Percentiles rank a stretch among this genome's conserved stretches.
These are phyloP conservation scores for Petrocephalus sullivani DNA, from an alignment of 2,797 vertebrate species.

Conservation along the genomic window DNA sequence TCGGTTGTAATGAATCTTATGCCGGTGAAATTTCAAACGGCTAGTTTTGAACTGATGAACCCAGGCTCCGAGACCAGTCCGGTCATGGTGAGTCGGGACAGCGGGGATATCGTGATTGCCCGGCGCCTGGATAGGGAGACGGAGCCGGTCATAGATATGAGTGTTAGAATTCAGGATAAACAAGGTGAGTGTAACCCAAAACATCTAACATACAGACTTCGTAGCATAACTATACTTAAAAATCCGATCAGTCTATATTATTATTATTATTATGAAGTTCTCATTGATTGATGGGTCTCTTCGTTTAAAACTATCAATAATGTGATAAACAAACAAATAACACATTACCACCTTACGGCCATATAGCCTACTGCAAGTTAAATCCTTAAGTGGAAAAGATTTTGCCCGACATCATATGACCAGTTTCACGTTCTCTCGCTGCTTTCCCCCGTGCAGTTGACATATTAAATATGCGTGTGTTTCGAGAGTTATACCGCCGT, in stretches of 20 bases:
- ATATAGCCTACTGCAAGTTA: neutral
- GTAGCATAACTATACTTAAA: neutral
- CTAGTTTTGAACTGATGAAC: conserved; percentile 67
- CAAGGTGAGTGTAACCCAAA: conserved; percentile 54
- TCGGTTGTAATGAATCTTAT: conserved; percentile 67
- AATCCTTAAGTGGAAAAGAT: neutral
- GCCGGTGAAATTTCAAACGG: conserved; percentile 60
- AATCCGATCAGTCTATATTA: neutral
- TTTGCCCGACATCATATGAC: neutral
- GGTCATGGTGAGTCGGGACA: conserved; percentile 67
- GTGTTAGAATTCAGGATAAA: conserved; percentile 67
- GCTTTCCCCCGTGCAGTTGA: neutral
- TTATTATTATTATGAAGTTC: no score
- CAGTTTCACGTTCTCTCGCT: neutral
- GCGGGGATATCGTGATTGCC: conserved; percentile 68
- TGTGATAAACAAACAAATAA: neutral
- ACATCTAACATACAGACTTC: neutral
- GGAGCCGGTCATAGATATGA: conserved; percentile 64
- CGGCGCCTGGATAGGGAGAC: conserved; percentile 71
- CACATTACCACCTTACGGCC: neutral
- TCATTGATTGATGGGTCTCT: neutral
- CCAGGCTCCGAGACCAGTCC: conserved; percentile 62
- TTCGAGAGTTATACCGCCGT: neutral
- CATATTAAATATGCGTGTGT: neutral
- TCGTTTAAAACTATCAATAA: neutral